Conservation (phyloP, 2,113 vertebrate species). For the Xiphias gladius region DNA sequence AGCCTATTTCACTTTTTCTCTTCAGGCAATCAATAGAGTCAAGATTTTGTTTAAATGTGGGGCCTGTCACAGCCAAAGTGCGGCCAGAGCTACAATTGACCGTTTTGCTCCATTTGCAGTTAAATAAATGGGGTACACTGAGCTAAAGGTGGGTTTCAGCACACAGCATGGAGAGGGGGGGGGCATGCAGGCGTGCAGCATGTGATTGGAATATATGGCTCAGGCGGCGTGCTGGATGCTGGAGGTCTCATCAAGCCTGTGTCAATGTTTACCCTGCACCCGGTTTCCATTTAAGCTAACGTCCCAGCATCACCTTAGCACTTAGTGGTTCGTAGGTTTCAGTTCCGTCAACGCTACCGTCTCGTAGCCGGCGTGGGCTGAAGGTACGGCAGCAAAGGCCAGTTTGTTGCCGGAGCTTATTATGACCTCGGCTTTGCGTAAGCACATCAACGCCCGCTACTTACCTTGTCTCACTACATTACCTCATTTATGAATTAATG, state of each 20-base stretch:
- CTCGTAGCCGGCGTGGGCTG: constrained; percentile 36
- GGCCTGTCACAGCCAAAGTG: constrained; percentile 37
- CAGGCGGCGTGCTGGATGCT: constrained; percentile 55
- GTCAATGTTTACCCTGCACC: constrained; percentile 81
- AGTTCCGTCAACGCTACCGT: constrained; percentile 55
- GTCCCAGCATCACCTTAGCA: constrained; percentile 71
- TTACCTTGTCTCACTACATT: constrained; percentile 53
- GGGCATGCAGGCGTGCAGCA: constrained; percentile 44
- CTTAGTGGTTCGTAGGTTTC: constrained; percentile 65
- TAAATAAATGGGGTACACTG: constrained; percentile 58
- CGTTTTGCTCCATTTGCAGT: constrained; percentile 67
- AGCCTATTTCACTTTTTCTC: not conserved
- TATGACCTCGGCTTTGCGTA: constrained; percentile 20
- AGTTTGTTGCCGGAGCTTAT: constrained; percentile 25
- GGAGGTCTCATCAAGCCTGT: constrained; percentile 75
- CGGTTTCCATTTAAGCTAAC: constrained; percentile 76
- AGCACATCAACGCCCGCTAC: constrained; percentile 35
- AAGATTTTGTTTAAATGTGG: constrained; percentile 49
- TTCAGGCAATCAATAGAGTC: constrained; percentile 27
- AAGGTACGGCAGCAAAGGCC: constrained; percentile 26
- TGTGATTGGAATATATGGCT: constrained; percentile 78
- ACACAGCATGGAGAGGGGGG: constrained; percentile 39
- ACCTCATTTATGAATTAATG: constrained; percentile 53
- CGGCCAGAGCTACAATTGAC: constrained; percentile 50
- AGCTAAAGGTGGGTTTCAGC: constrained; percentile 62